Evolutionary conservation across 2,888 invertebrate genomes (phyloP).

Genomic region (Chalcis sispes): DNA sequence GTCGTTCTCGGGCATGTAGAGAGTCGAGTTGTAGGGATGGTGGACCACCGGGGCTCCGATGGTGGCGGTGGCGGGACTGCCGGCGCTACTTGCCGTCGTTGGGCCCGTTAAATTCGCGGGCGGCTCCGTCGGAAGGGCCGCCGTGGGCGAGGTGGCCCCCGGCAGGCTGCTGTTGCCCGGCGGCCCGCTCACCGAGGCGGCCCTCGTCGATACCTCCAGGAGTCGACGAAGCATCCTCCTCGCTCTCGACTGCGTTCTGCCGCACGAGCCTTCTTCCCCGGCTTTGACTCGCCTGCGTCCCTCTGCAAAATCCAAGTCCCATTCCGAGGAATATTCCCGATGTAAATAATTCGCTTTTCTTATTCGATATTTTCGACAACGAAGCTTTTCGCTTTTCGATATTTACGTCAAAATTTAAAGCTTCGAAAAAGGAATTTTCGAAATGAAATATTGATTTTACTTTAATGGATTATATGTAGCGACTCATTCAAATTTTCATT

Average conservation of each 20-base stretch:
- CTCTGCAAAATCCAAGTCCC: constrained; percentile 45
- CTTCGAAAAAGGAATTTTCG: too few species aligned
- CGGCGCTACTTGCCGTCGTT: constrained; percentile 28
- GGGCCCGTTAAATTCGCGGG: constrained; percentile 45
- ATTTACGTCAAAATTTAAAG: too few species aligned
- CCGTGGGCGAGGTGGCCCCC: constrained; percentile 22
- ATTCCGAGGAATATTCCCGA: too few species aligned
- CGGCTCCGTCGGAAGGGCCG: constrained; percentile 23
- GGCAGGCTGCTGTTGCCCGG: constrained; percentile 36
- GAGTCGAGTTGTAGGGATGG: constrained; percentile 71
- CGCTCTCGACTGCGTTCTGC: constrained; percentile 56
- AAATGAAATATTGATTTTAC: too few species aligned
- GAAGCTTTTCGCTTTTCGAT: too few species aligned
- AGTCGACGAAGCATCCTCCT: constrained; percentile 56
- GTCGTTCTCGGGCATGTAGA: constrained; percentile 68
- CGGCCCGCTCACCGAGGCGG: constrained; percentile 25
- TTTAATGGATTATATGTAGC: too few species aligned
- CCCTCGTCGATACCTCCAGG: constrained; percentile 54
- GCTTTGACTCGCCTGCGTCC: constrained; percentile 54
- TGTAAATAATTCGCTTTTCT: too few species aligned
- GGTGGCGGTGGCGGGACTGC: constrained; percentile 4
- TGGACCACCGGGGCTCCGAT: constrained; percentile 51
- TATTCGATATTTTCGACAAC: too few species aligned
- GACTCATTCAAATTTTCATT: too few species aligned
- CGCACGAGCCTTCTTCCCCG: constrained; percentile 57